Conservation (phyloP, 2,888 invertebrate species). For the Drosophila nr. fundita region DNA sequence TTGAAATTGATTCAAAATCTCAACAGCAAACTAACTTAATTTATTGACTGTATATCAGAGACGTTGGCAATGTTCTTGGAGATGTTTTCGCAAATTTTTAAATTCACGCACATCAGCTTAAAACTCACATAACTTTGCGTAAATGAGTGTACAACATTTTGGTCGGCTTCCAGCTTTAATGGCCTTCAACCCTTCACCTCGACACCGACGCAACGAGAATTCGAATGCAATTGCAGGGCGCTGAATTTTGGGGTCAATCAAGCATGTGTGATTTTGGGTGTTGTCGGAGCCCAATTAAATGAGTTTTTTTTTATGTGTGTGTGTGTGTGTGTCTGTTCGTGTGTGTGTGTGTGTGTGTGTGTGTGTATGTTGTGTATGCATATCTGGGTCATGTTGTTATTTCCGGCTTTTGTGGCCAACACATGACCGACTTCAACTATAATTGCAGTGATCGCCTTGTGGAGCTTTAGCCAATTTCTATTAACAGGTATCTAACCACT, state of each 20-base stretch:
- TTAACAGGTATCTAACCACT: constrained; percentile 41
- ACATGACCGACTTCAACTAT: constrained; percentile 36
- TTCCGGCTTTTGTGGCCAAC: constrained; percentile 75
- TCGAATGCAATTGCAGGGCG: constrained; percentile 39
- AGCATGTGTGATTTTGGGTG: constrained; percentile 4
- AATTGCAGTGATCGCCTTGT: constrained; percentile 62
- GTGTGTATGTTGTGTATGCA: constrained; percentile 25
- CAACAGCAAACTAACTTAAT: not conserved
- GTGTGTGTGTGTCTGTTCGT: constrained; percentile 9
- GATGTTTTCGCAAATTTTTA: not conserved
- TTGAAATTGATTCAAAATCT: not conserved
- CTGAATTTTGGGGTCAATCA: constrained; percentile 40
- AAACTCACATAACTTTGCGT: constrained; percentile 1
- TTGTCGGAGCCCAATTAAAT: not conserved
- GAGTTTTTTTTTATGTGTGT: too few relatives aligned
- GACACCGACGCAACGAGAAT: constrained; percentile 18
- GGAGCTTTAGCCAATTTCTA: constrained; percentile 66
- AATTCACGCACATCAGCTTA: not conserved
- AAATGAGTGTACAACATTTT: constrained; percentile 1
- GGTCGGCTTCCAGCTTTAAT: constrained; percentile 4
- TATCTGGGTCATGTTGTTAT: constrained; percentile 76
- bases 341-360: constrained; percentile 18
- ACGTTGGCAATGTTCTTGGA: not conserved
- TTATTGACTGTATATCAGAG: not conserved
- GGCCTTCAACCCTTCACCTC: constrained; percentile 9